Percentiles rank a stretch among this genome's conserved stretches.
phyloP scores from a whole-genome alignment of 2,888 invertebrate species.

The Pilophorus perplexus region DNA sequence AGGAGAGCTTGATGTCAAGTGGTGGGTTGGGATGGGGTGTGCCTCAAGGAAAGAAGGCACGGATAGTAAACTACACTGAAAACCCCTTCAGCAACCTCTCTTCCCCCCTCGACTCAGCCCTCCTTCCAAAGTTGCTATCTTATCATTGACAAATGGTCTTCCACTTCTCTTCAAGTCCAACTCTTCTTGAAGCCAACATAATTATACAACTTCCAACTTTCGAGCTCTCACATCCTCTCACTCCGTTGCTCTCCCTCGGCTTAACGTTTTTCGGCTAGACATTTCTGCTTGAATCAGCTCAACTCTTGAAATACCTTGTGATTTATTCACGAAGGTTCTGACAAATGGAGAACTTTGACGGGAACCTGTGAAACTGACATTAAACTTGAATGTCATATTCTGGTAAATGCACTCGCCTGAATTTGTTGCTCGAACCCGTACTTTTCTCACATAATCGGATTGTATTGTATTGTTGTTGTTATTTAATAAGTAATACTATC shows the following conservation, averaged over 20 bases:
- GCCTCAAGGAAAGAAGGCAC: slow-evolving; percentile 3
- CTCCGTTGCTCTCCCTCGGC: neutral
- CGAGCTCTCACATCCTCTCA: neutral
- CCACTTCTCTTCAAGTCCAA: slow-evolving; percentile 26
- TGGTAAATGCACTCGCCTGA: too few relatives aligned
- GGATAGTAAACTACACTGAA: slow-evolving; percentile 13
- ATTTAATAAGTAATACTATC: too few relatives aligned
- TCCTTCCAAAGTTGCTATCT: slow-evolving; percentile 26
- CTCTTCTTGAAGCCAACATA: slow-evolving; percentile 21
- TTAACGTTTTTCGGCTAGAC: slow-evolving; percentile 5
- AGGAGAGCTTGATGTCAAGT: neutral
- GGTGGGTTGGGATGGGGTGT: neutral
- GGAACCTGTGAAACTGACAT: too few relatives aligned
- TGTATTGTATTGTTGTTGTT: too few relatives aligned
- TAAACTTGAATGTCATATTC: too few relatives aligned
- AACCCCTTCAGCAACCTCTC: slow-evolving; percentile 1
- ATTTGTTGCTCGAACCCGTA: too few relatives aligned
- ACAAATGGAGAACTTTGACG: too few relatives aligned
- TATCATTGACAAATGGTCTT: slow-evolving; percentile 35
- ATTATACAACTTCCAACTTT: slow-evolving; percentile 27
- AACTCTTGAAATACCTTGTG: too few relatives aligned
- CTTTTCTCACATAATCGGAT: too few relatives aligned
- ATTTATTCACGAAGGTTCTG: too few relatives aligned
- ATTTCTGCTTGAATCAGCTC: too few relatives aligned
- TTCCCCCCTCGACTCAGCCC: slow-evolving; percentile 2